Conservation (phyloP, 2,797 vertebrate genomes). For the Iguana delicatissima region DNA sequence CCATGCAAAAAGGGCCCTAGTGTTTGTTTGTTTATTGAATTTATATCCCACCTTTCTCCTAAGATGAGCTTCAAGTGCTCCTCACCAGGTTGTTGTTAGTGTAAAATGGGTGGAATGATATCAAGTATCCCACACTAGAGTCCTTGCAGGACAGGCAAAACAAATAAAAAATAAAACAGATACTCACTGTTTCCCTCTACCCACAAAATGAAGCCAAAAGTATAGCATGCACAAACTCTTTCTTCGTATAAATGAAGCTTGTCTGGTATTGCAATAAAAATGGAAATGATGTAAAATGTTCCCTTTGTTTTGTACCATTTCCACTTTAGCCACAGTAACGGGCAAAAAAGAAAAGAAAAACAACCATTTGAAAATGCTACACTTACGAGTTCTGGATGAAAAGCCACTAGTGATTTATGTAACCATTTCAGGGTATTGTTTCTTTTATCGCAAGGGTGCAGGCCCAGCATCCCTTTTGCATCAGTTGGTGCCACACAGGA, state of each 20-base stretch:
- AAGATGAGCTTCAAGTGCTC: too few relatives aligned
- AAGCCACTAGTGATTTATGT: constrained; percentile 79
- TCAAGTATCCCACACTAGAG: not conserved
- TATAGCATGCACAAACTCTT: constrained; percentile 4
- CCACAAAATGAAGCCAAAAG: not conserved
- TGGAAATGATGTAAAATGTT: constrained; percentile 32
- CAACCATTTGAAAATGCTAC: constrained; percentile 8
- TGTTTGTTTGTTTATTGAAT: not conserved
- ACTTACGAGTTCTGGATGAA: constrained; percentile 84
- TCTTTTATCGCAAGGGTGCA: constrained; percentile 81
- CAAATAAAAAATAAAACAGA: not conserved
- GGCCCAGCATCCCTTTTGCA: constrained; percentile 50
- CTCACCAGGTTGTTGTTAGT: not conserved
- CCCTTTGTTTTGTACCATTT: constrained; percentile 22
- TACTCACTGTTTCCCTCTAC: not conserved
- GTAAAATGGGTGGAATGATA: not conserved
- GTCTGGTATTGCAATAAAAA: constrained; percentile 14
- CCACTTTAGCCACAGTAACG: constrained; percentile 21
- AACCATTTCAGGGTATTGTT: constrained; percentile 84
- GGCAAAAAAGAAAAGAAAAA: constrained; percentile 8
- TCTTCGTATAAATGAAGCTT: not conserved
- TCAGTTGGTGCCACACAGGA: constrained; percentile 79
- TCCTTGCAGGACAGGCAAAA: not conserved
- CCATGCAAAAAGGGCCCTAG: too few relatives aligned
- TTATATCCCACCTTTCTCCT: too few relatives aligned